Base-by-base conservation (phyloP, 2,888 invertebrate genomes). In the Epirrita christyi region DNA sequence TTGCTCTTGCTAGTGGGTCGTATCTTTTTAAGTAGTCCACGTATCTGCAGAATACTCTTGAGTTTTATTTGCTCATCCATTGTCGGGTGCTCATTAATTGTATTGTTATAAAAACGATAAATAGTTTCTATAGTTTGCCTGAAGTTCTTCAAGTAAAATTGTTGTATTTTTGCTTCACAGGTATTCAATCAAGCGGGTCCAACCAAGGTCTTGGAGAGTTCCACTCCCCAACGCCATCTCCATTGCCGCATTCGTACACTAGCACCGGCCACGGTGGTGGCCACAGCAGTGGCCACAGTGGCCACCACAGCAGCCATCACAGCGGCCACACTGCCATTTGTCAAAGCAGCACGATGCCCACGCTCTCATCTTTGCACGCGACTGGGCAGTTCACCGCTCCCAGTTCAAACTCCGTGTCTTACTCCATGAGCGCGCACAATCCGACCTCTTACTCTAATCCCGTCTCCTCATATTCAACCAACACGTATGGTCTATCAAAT, bases 141-240 rank as follows among this genome's bases (percentile, higher is more conserved):
- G 21, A 21, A 21, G 21, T 3, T 3, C 21, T 4, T 21, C 21
- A 21, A 21, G 21, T 21, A 21, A 21, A 21, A 4, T 21, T 21
- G 21, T 21, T 21, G 21, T 21, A 21, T 21, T 21, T 21, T 21
- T 21, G 21, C 65, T 62, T 59, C 52, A 43, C 85, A 85, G 93
- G 93, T 73, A 93, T 95, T 79, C 93, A 95, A 75, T 93, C 94
- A 64, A 95, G 95, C 77, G 94, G 95, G 64, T 95, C 95, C 70
- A 95, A 94, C 75, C 95, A 95, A 88, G 95, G 94, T 59, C 85
- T 95, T 67, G 94, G 95, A 70, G 95, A 95, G 67, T 94, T 90
- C 75, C 94, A 93, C 76, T 94, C 94, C 53, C 94, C 93, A 71
- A 86, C 94, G 86, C 81, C 93, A 78, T 81, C 94, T 83, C 91